Percentiles rank a stretch among this genome's conserved stretches.
These are phyloP conservation scores for Genyomyrus donnyi DNA, from an alignment of 2,113 vertebrate genomes.

Conservation along the genomic window DNA sequence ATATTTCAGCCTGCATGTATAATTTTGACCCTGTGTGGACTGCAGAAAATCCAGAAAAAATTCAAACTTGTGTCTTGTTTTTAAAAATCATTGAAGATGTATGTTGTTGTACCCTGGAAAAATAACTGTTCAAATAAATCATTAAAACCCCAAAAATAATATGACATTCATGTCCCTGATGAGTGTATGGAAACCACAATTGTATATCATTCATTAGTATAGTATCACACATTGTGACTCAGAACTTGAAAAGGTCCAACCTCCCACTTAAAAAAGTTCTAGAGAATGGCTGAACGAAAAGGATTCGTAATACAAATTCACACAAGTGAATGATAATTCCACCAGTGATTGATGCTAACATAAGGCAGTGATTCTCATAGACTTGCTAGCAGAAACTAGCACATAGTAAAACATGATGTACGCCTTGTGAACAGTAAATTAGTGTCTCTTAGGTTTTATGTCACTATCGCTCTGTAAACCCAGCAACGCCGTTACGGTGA, in stretches of 20 bases:
- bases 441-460: background rate
- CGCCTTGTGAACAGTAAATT: background rate
- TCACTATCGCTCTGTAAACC: background rate
- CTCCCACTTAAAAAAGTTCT: background rate
- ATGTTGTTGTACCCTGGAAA: too few relatives aligned
- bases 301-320: background rate
- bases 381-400: background rate
- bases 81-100: too few relatives aligned
- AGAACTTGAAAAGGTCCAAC: background rate
- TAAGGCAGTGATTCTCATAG: background rate
- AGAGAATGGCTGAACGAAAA: background rate
- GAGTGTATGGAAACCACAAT: too few relatives aligned
- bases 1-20: too few relatives aligned
- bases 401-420: background rate
- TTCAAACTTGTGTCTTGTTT: too few relatives aligned
- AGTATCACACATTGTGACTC: background rate
- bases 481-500: background rate
- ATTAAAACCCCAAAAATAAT: too few relatives aligned
- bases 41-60: too few relatives aligned
- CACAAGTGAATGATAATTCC: background rate
- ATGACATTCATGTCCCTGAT: too few relatives aligned
- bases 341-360: background rate
- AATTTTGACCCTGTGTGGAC: too few relatives aligned
- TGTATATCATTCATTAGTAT: background rate
- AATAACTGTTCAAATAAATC: too few relatives aligned